Evolutionary conservation across 2,888 invertebrate species (phyloP), one percentile per base, ranked within the genome.

Genomic region (Tachystola acroxantha): DNA sequence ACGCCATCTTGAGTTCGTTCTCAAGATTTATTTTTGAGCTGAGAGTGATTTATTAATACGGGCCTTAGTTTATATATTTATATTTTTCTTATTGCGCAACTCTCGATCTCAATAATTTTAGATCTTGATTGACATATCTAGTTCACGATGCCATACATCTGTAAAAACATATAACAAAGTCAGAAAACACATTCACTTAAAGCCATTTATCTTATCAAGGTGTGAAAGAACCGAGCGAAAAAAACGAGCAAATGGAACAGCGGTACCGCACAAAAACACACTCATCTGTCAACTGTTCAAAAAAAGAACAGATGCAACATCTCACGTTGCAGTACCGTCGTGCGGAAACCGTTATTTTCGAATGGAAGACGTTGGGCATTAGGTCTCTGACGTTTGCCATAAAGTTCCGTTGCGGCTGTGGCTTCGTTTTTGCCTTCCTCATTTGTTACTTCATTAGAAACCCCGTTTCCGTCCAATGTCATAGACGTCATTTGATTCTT

Each of bases 281-380:
- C 14, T 26, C 29, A 28, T 26, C 28, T 32, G 14, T 24, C 26
- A 19, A 22, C 12, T 10, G 10, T 10, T 16, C 13, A 9, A 36
- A 42, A 42, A 39, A 38, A 26, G 22, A 13, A 33, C 39, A 37
- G 36, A 37, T 41, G 40, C 10, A n/a, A n/a, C 29, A 7, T 35
- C 16, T 36, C 36, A 16, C 10, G 28, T 22, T 32, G 28, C 35
- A 22, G 19, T 29, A n/a, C 12, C 14, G 16, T 24, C 7, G 28
- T 29, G 13, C 20, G 13, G 13, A 24, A 32, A 35, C 24, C 20
- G 39, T 39, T 39, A 38, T 24, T 31, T 24, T 32, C 10, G 6
- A 27, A 11, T 27, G 9, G 24, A 24, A 12, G n/a, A n/a, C 5
- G n/a, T 26, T 10, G 26, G 5, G 26, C 5, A n/a, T 10, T 9